A percentile compares a stretch with the other conserved stretches of the same genome.
Conservation (phyloP, 2,888 invertebrate genomes). For the Andrena dorsata region DNA sequence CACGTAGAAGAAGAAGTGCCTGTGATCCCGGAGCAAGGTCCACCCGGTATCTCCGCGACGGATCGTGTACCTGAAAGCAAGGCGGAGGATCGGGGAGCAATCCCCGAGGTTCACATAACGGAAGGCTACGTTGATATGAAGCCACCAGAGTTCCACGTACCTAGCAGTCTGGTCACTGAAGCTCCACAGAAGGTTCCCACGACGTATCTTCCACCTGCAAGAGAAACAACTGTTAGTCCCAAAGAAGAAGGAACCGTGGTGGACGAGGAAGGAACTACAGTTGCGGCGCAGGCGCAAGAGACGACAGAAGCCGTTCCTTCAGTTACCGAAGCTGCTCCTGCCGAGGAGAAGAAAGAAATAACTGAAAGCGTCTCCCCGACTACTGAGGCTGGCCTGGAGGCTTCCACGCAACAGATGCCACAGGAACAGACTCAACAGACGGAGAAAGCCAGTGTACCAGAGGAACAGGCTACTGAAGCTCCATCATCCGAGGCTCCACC, state of each 20-base stretch:
- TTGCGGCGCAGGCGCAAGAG: conserved; percentile 17
- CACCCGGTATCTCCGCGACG: conserved; percentile 76
- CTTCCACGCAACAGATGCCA: conserved; percentile 27
- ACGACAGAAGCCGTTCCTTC: conserved; percentile 46
- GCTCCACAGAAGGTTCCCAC: conserved; percentile 66
- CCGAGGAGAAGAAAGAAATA: conserved; percentile 38
- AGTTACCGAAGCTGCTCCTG: conserved; percentile 36
- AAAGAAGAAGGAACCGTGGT: conserved; percentile 44
- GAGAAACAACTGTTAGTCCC: conserved; percentile 42
- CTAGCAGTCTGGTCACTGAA: conserved; percentile 74
- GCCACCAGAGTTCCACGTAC: conserved; percentile 66
- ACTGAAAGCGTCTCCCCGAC: conserved; percentile 46
- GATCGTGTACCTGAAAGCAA: conserved; percentile 77
- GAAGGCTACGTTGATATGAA: conserved; percentile 69
- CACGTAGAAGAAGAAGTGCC: conserved; percentile 31
- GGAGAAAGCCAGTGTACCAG: conserved; percentile 51
- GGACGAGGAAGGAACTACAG: conserved; percentile 30
- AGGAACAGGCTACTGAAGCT: conserved; percentile 57
- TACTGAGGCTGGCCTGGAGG: conserved; percentile 41
- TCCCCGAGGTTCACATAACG: conserved; percentile 70
- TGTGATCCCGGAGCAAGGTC: conserved; percentile 69
- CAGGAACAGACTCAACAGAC: conserved; percentile 44
- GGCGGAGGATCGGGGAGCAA: conserved; percentile 78
- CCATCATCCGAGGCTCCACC: conserved; percentile 54
- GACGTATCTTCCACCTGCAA: conserved; percentile 69